phyloP scores from a whole-genome alignment of 2,113 vertebrate genomes.

The Pseudolaguvia tuberculata region DNA sequence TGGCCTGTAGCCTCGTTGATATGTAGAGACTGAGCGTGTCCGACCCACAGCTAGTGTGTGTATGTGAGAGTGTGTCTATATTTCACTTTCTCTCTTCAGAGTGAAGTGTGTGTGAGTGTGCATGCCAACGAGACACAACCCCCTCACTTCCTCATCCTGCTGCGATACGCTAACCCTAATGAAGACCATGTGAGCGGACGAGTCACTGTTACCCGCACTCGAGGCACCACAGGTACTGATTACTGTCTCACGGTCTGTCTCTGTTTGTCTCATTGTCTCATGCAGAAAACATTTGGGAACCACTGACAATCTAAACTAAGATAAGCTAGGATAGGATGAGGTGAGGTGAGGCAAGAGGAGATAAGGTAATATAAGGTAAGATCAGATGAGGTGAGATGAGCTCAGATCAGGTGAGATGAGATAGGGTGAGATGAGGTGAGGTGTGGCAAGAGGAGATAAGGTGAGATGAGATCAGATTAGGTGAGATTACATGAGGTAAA shows the following conservation, averaged over 20 bases:
- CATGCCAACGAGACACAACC: conserved; percentile 71
- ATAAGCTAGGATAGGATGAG: too few species aligned
- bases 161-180: conserved; percentile 82
- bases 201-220: conserved; percentile 69
- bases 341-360: too few species aligned
- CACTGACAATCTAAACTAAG: too few species aligned
- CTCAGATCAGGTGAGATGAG: too few species aligned
- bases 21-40: conserved; percentile 15
- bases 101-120: conserved; percentile 82
- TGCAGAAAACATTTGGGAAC: too few species aligned
- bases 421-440: too few species aligned
- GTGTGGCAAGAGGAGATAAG: too few species aligned
- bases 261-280: not conserved
- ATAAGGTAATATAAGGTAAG: too few species aligned
- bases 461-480: too few species aligned
- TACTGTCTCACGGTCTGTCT: conserved; percentile 27
- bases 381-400: too few species aligned
- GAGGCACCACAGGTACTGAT: conserved; percentile 73
- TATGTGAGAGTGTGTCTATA: conserved; percentile 8
- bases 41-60: conserved; percentile 12
- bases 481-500: too few species aligned
- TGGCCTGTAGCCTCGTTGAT: not conserved
- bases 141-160: conserved; percentile 75
- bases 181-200: conserved; percentile 65
- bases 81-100: conserved; percentile 76